These are phyloP conservation scores for Myrmecophaga tridactyla DNA, from an alignment of 2,113 vertebrate genomes.

Conservation along the genomic window DNA sequence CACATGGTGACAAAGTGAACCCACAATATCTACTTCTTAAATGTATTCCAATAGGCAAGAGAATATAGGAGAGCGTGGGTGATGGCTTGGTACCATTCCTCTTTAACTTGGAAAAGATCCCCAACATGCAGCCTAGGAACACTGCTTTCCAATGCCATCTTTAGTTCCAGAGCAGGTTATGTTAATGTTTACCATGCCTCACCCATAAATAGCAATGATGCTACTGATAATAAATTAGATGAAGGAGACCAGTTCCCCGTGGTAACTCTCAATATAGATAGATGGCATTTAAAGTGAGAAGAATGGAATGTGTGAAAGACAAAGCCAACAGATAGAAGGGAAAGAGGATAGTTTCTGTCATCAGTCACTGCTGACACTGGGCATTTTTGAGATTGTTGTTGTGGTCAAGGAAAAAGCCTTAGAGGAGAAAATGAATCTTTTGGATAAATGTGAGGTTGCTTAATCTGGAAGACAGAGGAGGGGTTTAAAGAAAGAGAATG, in stretches of 20 bases:
- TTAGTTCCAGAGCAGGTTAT: neutral
- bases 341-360: constrained; percentile 32
- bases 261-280: neutral
- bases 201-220: neutral
- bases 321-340: neutral
- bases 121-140: neutral
- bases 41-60: neutral
- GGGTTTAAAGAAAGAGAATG: neutral
- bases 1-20: neutral
- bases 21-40: neutral
- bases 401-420: constrained; percentile 55
- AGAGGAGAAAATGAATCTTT: constrained; percentile 56
- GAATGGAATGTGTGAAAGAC: neutral
- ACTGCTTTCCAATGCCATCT: neutral
- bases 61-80: neutral
- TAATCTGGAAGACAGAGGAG: constrained; percentile 21
- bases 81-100: neutral
- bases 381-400: constrained; percentile 48
- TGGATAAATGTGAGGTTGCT: constrained; percentile 12
- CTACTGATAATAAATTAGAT: neutral
- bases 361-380: neutral
- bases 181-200: neutral
- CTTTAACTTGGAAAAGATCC: neutral
- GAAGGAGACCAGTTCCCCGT: neutral
- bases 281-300: neutral